These are phyloP conservation scores for Progne subis DNA, from an alignment of 2,113 vertebrate species.

Conservation along the genomic window DNA sequence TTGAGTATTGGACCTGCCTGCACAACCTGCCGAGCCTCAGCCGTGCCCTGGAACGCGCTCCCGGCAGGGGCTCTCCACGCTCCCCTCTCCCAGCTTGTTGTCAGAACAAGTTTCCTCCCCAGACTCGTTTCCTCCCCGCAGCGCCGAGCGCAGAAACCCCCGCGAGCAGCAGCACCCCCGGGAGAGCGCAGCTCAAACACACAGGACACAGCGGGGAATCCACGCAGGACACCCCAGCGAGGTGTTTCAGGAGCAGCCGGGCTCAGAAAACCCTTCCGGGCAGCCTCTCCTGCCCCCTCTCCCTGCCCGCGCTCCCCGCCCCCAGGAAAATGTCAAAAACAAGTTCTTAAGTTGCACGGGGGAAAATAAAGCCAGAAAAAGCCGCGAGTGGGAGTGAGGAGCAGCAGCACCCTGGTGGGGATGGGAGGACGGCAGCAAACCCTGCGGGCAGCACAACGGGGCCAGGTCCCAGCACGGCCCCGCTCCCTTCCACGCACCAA, in stretches of 20 bases:
- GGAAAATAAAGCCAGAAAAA: slow-evolving; percentile 37
- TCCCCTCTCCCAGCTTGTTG: neutral
- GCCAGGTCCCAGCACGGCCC: rapidly evolving
- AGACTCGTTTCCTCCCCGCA: neutral
- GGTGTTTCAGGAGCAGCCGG: neutral
- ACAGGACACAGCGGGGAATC: rapidly evolving
- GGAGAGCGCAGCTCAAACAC: neutral
- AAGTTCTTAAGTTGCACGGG: neutral
- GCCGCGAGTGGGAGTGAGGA: slow-evolving; percentile 6
- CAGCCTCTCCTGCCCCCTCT: neutral
- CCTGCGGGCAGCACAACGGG: neutral
- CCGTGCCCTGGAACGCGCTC: neutral
- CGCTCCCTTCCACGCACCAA: rapidly evolving
- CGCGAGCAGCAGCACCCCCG: neutral
- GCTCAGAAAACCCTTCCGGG: neutral
- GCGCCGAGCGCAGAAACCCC: neutral
- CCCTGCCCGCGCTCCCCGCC: neutral
- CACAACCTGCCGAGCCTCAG: neutral
- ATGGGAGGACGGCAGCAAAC: neutral
- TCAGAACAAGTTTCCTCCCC: neutral
- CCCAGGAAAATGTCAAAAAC: slow-evolving; percentile 1
- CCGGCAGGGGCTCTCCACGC: neutral
- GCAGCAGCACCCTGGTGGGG: neutral
- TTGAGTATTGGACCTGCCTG: neutral
- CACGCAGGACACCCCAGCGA: rapidly evolving